phyloP scores from a whole-genome alignment of 92 coral and sea anemone species.

The Isaurus tuberculatus region DNA sequence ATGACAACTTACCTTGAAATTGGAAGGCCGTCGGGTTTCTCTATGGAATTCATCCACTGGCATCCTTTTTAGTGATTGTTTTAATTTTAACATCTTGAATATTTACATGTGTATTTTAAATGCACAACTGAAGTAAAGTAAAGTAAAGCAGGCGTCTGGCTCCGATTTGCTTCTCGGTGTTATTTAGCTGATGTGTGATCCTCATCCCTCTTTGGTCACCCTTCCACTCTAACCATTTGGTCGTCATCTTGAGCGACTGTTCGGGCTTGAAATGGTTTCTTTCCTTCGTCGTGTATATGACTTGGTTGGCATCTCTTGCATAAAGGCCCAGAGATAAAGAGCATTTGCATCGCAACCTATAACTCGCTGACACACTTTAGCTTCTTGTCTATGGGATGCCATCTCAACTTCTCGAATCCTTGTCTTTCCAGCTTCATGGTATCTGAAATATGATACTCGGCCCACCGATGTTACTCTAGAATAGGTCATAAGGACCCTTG shows the following conservation, averaged over 20 bases:
- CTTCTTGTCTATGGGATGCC: not conserved
- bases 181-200: not conserved
- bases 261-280: not conserved
- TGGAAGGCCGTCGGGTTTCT: slow-evolving; percentile 12
- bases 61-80: no score
- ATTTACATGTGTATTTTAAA: no score
- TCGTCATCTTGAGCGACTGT: not conserved
- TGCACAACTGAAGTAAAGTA: no score
- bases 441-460: slow-evolving; percentile 30
- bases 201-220: not conserved
- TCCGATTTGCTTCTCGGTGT: slow-evolving; percentile 3
- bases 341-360: slow-evolving; percentile 27
- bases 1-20: slow-evolving; percentile 32
- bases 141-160: slow-evolving; percentile 1
- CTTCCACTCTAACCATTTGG: not conserved
- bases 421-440: slow-evolving; percentile 24
- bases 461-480: slow-evolving; percentile 11
- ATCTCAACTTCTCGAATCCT: slow-evolving; percentile 10
- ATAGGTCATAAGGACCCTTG: no score
- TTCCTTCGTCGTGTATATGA: no score
- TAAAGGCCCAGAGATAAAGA: slow-evolving; percentile 33
- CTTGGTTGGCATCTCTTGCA: slow-evolving; percentile 21
- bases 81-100: no score
- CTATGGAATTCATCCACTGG: slow-evolving; percentile 20
- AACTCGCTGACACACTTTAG: slow-evolving; percentile 2